These are phyloP conservation scores for Ptilodon capucinus DNA, from an alignment of 2,888 invertebrate genomes.

Conservation along the genomic window DNA sequence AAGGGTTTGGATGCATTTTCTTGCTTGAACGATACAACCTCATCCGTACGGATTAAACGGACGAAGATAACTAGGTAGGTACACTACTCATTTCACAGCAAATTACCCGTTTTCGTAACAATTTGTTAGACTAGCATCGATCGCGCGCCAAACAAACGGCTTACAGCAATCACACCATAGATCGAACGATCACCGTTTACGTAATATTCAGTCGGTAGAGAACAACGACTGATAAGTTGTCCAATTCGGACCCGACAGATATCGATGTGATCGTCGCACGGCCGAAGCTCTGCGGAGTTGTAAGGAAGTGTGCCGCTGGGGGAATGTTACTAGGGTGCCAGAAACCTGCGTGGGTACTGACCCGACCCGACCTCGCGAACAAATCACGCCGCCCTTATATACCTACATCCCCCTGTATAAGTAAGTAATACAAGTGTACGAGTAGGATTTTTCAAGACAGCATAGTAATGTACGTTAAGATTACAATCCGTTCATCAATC, in stretches of 20 bases:
- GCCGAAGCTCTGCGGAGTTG: slow-evolving; percentile 11
- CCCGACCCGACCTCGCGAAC: slow-evolving; percentile 23
- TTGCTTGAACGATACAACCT: too few relatives aligned
- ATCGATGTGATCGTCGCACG: slow-evolving; percentile 29
- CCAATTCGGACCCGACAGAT: slow-evolving; percentile 31
- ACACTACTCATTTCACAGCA: too few relatives aligned
- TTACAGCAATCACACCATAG: slow-evolving; percentile 3
- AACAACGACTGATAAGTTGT: slow-evolving; percentile 28
- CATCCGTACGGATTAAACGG: too few relatives aligned
- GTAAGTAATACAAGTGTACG: background rate
- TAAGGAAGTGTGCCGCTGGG: slow-evolving; percentile 19
- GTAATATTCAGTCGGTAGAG: slow-evolving; percentile 25
- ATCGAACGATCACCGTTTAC: slow-evolving; percentile 19
- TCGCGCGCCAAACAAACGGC: background rate
- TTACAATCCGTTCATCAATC: background rate
- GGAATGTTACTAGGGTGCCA: slow-evolving; percentile 28
- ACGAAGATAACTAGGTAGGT: too few relatives aligned
- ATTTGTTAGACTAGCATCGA: background rate
- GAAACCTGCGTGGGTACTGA: slow-evolving; percentile 28
- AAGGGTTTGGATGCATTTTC: too few relatives aligned
- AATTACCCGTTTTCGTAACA: background rate
- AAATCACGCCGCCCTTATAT: slow-evolving; percentile 33
- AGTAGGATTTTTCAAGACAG: background rate
- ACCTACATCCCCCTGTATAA: background rate
- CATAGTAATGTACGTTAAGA: background rate